Conservation (phyloP, 2,888 invertebrate species). For the Nasonovia ribisnigri region DNA sequence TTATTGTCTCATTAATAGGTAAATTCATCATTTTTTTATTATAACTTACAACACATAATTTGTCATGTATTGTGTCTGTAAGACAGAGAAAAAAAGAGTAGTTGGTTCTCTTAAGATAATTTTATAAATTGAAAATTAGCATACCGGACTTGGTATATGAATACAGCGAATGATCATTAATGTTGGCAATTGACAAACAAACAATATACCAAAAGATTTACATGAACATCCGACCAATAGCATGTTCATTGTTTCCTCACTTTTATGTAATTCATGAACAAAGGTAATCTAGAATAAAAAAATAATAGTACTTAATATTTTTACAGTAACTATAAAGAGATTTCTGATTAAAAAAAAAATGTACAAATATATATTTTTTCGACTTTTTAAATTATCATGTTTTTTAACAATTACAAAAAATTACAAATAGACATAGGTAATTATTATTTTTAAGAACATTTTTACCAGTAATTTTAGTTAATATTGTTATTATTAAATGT, state of each 20-base stretch:
- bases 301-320: background rate
- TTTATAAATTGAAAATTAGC: background rate
- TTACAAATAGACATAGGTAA: background rate
- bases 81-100: background rate
- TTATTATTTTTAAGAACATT: too few species aligned
- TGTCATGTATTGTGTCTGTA: too few species aligned
- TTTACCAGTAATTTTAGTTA: too few species aligned
- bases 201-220: conserved; percentile 54
- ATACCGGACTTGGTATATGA: conserved; percentile 40
- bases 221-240: conserved; percentile 52
- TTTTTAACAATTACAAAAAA: background rate
- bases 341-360: background rate
- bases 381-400: background rate
- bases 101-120: background rate
- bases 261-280: conserved; percentile 40
- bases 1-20: background rate
- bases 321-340: background rate
- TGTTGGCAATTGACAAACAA: conserved; percentile 55
- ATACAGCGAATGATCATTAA: conserved; percentile 55
- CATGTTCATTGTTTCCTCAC: background rate
- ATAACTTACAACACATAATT: background rate
- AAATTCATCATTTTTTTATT: background rate
- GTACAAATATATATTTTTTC: background rate
- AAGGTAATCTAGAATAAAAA: conserved; percentile 39
- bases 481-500: too few species aligned